Evolutionary conservation across 2,888 invertebrate species (phyloP).

Genomic region (Polia nebulosa): DNA sequence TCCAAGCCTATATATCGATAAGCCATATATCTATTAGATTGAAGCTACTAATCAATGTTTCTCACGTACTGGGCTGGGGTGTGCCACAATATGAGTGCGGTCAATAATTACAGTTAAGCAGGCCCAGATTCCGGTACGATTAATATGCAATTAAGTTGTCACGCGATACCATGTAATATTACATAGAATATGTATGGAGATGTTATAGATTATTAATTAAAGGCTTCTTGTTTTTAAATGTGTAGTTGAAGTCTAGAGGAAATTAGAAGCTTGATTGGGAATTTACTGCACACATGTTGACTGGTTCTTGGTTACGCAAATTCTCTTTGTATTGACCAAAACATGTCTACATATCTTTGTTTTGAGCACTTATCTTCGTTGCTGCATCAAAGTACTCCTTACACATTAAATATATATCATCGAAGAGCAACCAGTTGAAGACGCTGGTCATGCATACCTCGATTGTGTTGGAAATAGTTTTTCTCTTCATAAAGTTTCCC

Average conservation of each 20-base stretch:
- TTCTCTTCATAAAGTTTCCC: not conserved
- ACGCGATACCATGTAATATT: conserved; percentile 66
- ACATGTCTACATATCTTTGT: not conserved
- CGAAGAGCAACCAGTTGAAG: not conserved
- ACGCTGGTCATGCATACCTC: not conserved
- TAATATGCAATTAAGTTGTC: conserved; percentile 80
- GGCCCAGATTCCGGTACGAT: conserved; percentile 74
- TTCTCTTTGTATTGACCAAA: not conserved
- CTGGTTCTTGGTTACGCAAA: not conserved
- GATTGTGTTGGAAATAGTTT: not conserved
- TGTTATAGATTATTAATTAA: conserved; percentile 66
- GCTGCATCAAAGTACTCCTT: not conserved
- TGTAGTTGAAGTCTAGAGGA: conserved; percentile 29
- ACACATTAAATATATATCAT: not conserved
- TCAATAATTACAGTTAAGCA: conserved; percentile 78
- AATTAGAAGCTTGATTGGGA: conserved; percentile 25
- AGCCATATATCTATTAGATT: conserved; percentile 67
- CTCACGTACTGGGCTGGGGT: conserved; percentile 65
- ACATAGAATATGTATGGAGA: conserved; percentile 62
- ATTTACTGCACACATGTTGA: conserved; percentile 1
- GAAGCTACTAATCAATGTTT: conserved; percentile 63
- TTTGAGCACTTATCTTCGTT: not conserved
- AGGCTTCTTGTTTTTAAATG: conserved; percentile 59
- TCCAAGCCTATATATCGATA: conserved; percentile 51
- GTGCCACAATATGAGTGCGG: conserved; percentile 69